Percentiles rank a stretch among this genome's conserved stretches.
Evolutionary conservation across 30 jellyfish, hydroid and myxozoan genomes (phyloP).

Genomic region (Cassiopea andromeda): DNA sequence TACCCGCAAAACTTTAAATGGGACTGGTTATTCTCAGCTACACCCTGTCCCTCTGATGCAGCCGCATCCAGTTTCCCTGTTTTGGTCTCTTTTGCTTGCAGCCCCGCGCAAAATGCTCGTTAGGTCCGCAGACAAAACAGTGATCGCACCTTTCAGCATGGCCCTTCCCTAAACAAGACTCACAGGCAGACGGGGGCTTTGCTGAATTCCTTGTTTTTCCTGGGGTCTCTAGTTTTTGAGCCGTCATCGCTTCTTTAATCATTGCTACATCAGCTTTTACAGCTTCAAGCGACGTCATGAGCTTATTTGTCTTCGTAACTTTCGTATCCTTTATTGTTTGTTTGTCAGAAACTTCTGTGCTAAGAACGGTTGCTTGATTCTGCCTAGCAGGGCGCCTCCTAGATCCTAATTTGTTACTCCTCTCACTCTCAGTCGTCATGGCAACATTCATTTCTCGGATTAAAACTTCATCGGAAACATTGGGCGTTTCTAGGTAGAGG

Average conservation of each 20-base stretch:
- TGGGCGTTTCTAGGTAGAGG: constrained; percentile 22
- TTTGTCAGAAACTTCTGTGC: constrained; percentile 31
- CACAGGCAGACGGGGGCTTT: constrained; percentile 43
- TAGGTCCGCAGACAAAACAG: constrained; percentile 20
- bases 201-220: constrained; percentile 9
- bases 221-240: constrained; percentile 29
- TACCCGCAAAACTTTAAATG: constrained; percentile 28
- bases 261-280: constrained; percentile 33
- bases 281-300: constrained; percentile 25
- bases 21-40: constrained; percentile 49
- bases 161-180: constrained; percentile 40
- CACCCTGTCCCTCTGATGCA: constrained; percentile 59
- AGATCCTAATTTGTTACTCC: constrained; percentile 26
- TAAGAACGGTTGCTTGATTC: constrained; percentile 9
- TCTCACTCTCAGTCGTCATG: constrained; percentile 40
- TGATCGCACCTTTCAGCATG: constrained; percentile 53
- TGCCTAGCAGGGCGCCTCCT: constrained; percentile 5
- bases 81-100: constrained; percentile 46
- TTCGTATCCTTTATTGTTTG: constrained; percentile 22
- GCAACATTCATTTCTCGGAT: constrained; percentile 40
- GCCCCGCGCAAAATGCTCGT: constrained; percentile 66
- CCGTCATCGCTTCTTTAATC: constrained; percentile 28
- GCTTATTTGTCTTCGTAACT: constrained; percentile 7
- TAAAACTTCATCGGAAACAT: constrained; percentile 46
- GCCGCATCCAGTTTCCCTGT: constrained; percentile 78